These are phyloP conservation scores for Drosophila merina DNA, from an alignment of 2,888 invertebrate species.

Conservation along the genomic window DNA sequence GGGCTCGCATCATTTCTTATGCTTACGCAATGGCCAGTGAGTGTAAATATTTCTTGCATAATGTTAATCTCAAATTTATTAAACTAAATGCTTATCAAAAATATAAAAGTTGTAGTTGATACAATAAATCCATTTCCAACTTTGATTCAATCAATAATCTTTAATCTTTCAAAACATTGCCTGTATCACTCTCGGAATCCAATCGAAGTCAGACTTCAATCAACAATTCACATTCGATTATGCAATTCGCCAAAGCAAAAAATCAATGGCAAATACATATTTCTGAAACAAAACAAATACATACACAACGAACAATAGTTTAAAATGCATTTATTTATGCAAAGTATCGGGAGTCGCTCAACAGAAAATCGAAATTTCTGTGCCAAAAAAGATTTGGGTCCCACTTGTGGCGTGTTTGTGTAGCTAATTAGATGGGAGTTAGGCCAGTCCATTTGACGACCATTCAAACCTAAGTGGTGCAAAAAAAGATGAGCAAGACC, in stretches of 20 bases:
- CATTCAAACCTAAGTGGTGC: constrained; percentile 56
- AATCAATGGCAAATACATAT: constrained; percentile 54
- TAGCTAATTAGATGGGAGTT: constrained; percentile 63
- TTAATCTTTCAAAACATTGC: background rate
- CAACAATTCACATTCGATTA: constrained; percentile 54
- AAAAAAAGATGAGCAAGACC: constrained; percentile 48
- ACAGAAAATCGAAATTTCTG: constrained; percentile 30
- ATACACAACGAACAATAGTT: constrained; percentile 31
- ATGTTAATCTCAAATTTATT: constrained; percentile 18
- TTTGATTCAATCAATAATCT: background rate
- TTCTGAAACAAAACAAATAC: constrained; percentile 38
- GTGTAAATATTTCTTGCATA: constrained; percentile 64
- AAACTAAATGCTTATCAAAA: too few species aligned
- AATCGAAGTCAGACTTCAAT: constrained; percentile 54
- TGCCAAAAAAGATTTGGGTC: constrained; percentile 42
- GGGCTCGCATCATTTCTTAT: constrained; percentile 46
- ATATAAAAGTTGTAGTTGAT: background rate
- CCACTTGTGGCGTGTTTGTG: constrained; percentile 51
- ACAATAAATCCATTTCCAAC: background rate
- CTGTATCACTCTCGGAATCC: constrained; percentile 51
- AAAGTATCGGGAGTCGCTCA: constrained; percentile 39
- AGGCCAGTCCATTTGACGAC: constrained; percentile 36
- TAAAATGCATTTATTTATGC: constrained; percentile 72
- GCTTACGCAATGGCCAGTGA: constrained; percentile 69
- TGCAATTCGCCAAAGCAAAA: constrained; percentile 43